These are phyloP conservation scores for Palythoa heliodiscus DNA, from an alignment of 92 coral and sea anemone species.

Conservation along the genomic window DNA sequence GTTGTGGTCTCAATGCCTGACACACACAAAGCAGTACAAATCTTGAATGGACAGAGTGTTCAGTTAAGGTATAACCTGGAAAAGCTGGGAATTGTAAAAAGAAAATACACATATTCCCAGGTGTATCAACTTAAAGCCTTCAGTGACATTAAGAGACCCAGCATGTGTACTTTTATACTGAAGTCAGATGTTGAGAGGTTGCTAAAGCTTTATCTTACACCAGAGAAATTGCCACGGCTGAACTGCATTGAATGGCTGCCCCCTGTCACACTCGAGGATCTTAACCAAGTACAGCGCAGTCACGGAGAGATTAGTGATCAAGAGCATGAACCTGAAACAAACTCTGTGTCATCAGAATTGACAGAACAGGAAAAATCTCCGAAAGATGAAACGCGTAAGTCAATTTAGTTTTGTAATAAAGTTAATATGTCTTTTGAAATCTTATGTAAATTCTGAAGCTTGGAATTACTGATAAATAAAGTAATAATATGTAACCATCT, in stretches of 20 bases:
- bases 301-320: not conserved
- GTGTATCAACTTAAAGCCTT: slow-evolving; percentile 73
- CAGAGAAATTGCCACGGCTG: slow-evolving; percentile 58
- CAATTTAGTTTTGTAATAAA: not conserved
- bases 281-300: slow-evolving; percentile 20
- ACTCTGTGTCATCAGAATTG: slow-evolving; percentile 1
- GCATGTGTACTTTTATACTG: slow-evolving; percentile 80
- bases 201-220: slow-evolving; percentile 66
- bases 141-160: slow-evolving; percentile 76
- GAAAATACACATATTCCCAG: slow-evolving; percentile 74
- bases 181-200: slow-evolving; percentile 72
- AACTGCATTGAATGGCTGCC: slow-evolving; percentile 69
- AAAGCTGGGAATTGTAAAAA: slow-evolving; percentile 69
- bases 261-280: slow-evolving; percentile 59
- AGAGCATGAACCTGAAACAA: not conserved
- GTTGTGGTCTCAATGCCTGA: slow-evolving; percentile 85
- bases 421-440: no score
- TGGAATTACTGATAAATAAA: not conserved
- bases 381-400: slow-evolving; percentile 18
- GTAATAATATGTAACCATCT: no score
- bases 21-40: slow-evolving; percentile 81
- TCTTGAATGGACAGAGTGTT: slow-evolving; percentile 84
- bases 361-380: slow-evolving; percentile 8
- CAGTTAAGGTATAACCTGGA: slow-evolving; percentile 80
- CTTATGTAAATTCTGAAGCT: no score